A percentile compares a stretch with the other conserved stretches of the same genome.
phyloP scores from a whole-genome alignment of 2,888 invertebrate species.

The Pterobdella sp. region DNA sequence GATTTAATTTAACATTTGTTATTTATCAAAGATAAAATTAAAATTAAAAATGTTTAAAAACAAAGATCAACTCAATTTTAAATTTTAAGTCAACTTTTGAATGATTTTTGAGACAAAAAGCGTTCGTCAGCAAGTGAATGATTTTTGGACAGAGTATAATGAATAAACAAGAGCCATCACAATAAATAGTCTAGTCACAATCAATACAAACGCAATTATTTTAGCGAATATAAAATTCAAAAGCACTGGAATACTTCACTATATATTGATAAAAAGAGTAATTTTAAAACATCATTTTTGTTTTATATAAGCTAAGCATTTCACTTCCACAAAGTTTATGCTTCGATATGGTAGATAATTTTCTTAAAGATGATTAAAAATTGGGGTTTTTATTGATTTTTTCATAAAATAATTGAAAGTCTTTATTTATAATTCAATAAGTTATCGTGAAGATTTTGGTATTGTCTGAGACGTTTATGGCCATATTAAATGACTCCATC shows the following conservation, averaged over 20 bases:
- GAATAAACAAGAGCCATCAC: background rate
- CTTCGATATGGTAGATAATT: too few species aligned
- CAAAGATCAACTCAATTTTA: too few species aligned
- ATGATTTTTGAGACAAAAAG: too few species aligned
- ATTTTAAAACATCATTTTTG: background rate
- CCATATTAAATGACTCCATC: conserved; percentile 14
- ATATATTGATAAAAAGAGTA: background rate
- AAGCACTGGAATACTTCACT: background rate
- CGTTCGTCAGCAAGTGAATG: background rate
- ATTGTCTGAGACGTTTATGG: conserved; percentile 12
- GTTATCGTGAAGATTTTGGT: background rate
- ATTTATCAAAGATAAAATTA: too few species aligned
- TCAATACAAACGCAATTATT: background rate
- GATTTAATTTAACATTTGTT: too few species aligned
- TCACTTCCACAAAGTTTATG: background rate
- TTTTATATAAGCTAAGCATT: background rate
- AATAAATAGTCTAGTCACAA: conserved; percentile 1
- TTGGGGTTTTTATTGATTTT: too few species aligned
- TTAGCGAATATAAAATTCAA: too few species aligned
- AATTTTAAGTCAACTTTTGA: too few species aligned
- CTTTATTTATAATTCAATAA: too few species aligned
- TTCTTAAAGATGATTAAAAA: too few species aligned
- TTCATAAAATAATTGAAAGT: too few species aligned
- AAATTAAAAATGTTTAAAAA: too few species aligned
- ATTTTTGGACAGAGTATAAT: background rate